phyloP scores from a whole-genome alignment of 2,113 vertebrate genomes.

The Podiceps cristatus region DNA sequence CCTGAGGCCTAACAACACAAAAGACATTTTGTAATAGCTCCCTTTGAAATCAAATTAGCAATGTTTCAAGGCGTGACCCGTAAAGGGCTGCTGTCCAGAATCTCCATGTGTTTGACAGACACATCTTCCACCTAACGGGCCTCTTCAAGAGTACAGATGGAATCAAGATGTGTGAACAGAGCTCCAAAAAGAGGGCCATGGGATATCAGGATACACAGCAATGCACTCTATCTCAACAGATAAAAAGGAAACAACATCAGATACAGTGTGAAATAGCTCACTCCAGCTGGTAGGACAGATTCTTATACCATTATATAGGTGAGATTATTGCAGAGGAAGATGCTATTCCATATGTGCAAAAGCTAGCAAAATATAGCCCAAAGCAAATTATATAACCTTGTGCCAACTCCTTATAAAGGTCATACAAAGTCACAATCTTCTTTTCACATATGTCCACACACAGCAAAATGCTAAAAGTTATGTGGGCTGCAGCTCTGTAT shows the following conservation, averaged over 20 bases:
- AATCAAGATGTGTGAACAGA: constrained; percentile 71
- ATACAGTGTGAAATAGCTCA: constrained; percentile 1
- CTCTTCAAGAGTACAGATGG: constrained; percentile 63
- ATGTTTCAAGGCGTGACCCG: constrained; percentile 66
- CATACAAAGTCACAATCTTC: not conserved
- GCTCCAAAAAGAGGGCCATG: constrained; percentile 25
- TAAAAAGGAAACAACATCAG: constrained; percentile 49
- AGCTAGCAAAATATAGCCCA: not conserved
- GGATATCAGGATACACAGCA: constrained; percentile 21
- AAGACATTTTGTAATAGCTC: constrained; percentile 62
- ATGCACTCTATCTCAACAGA: constrained; percentile 13
- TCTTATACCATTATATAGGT: constrained; percentile 17
- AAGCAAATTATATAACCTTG: not conserved
- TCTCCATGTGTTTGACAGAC: constrained; percentile 66
- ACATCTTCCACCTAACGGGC: constrained; percentile 36
- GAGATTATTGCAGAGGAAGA: constrained; percentile 5
- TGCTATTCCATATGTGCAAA: not conserved
- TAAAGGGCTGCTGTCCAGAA: constrained; percentile 57
- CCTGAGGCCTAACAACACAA: constrained; percentile 58
- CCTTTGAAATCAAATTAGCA: constrained; percentile 70
- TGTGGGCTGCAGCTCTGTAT: not conserved
- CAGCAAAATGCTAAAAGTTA: not conserved
- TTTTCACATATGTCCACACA: not conserved
- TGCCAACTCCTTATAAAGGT: not conserved
- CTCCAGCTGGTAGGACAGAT: constrained; percentile 21